phyloP scores from a whole-genome alignment of 2,113 vertebrate species.

The Alethe castanea region DNA sequence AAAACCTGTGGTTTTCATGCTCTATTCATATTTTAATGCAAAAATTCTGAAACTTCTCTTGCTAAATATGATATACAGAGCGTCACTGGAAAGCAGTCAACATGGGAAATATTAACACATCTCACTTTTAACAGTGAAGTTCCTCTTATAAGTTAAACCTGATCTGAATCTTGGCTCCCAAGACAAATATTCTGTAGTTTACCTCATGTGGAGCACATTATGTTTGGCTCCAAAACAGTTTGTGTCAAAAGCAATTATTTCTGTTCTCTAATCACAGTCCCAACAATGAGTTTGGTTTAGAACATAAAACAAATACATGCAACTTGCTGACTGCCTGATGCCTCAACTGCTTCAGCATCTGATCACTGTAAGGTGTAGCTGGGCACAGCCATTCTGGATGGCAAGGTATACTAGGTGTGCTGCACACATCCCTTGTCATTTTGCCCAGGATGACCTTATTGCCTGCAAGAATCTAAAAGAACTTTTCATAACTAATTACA shows the following conservation, averaged over 20 bases:
- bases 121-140: not conserved
- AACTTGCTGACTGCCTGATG: not conserved
- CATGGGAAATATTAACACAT: slow-evolving; percentile 35
- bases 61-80: not conserved
- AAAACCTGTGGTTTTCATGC: not conserved
- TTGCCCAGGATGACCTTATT: not conserved
- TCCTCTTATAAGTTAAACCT: slow-evolving; percentile 24
- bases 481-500: not conserved
- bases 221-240: slow-evolving; percentile 28
- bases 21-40: not conserved
- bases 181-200: slow-evolving; percentile 9
- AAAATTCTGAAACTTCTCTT: not conserved
- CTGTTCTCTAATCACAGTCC: not conserved
- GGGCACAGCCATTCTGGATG: not conserved
- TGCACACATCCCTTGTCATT: not conserved
- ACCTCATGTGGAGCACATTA: slow-evolving; percentile 36
- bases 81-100: slow-evolving; percentile 9
- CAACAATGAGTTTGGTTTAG: not conserved
- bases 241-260: slow-evolving; percentile 51
- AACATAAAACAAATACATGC: not conserved
- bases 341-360: not conserved
- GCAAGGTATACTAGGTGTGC: not conserved
- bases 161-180: slow-evolving; percentile 36
- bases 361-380: not conserved
- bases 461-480: not conserved